phyloP scores from a whole-genome alignment of 2,888 invertebrate species.

The Phaedon cochleariae region DNA sequence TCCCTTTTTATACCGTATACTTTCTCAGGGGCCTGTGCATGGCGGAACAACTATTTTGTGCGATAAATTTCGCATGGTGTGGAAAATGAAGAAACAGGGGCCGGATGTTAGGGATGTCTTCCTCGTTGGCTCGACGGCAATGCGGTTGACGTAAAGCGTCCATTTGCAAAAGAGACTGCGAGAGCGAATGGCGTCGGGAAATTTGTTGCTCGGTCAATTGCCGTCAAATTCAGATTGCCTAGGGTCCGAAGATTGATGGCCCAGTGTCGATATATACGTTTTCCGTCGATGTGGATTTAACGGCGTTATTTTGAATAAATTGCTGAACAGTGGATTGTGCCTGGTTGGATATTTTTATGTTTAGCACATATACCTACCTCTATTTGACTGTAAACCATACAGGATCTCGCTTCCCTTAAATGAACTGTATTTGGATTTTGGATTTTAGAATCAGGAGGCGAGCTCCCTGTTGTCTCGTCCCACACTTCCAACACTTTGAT shows the following conservation, averaged over 20 bases:
- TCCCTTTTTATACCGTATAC: no score
- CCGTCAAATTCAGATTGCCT: constrained; percentile 32
- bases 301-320: neutral
- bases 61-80: neutral
- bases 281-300: neutral
- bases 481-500: no score
- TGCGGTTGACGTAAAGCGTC: constrained; percentile 9
- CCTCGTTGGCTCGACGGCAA: neutral
- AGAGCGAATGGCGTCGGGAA: constrained; percentile 27
- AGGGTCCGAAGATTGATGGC: constrained; percentile 29
- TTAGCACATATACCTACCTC: no score
- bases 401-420: no score
- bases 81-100: neutral
- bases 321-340: neutral
- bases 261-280: neutral
- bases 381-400: no score
- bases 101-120: neutral
- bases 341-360: no score
- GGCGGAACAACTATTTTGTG: neutral
- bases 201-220: constrained; percentile 31
- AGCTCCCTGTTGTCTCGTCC: no score
- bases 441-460: no score
- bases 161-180: constrained; percentile 21
- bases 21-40: no score
- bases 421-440: no score